Evolutionary conservation across 2,888 invertebrate species (phyloP).

Genomic region (Adelphocoris suturalis): DNA sequence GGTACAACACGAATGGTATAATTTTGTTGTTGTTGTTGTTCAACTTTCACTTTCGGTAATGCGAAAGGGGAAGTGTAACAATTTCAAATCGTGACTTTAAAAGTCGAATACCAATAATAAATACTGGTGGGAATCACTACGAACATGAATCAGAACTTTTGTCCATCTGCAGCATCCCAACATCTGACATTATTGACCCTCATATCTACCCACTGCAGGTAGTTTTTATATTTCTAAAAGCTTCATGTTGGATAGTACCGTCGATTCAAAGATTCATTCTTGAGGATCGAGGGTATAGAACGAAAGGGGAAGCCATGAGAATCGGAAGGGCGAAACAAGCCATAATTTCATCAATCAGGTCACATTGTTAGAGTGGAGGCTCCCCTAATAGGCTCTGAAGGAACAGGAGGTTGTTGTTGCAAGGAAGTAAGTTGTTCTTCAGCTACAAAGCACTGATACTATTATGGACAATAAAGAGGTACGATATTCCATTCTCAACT

Average conservation of each 20-base stretch:
- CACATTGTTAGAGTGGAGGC: constrained; percentile 37
- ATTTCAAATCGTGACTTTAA: too few species aligned
- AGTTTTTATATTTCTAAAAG: too few species aligned
- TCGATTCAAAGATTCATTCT: not conserved
- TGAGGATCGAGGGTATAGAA: not conserved
- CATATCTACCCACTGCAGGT: too few species aligned
- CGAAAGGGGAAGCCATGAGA: constrained; percentile 31
- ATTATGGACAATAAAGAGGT: constrained; percentile 29
- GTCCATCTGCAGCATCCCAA: too few species aligned
- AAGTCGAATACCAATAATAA: too few species aligned
- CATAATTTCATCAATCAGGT: constrained; percentile 51
- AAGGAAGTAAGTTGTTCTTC: constrained; percentile 22
- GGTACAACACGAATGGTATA: too few species aligned
- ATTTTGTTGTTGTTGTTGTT: too few species aligned
- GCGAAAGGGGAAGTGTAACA: too few species aligned
- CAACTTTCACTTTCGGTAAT: too few species aligned
- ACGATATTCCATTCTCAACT: not conserved
- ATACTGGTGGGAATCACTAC: too few species aligned
- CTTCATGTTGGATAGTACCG: not conserved
- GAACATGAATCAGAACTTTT: too few species aligned
- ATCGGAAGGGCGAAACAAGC: not conserved
- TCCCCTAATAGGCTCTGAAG: constrained; percentile 33
- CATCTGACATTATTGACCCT: too few species aligned
- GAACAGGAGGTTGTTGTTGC: constrained; percentile 15
- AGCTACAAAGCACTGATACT: constrained; percentile 44